Evolutionary conservation across 2,113 vertebrate species (phyloP), one percentile per base, ranked within the genome.

Genomic region (Amphiprion percula): DNA sequence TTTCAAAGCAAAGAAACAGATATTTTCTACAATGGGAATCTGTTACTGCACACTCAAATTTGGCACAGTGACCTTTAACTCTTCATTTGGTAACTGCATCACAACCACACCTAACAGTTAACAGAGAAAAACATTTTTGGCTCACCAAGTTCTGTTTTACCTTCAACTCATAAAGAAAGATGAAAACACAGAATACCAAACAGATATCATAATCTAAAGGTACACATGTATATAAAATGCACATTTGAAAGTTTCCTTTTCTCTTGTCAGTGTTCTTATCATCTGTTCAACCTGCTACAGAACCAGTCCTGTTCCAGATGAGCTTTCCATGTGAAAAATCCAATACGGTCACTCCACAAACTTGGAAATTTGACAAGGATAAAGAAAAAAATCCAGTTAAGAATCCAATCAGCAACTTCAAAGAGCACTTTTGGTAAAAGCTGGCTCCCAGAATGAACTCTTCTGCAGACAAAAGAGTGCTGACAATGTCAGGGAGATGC

Each of bases 351-450:
- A 23, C 19, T 64, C 60, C 46, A 58, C 14, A 23, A 59, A 55
- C 61, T 74, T 37, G 14, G 24, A 87, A 68, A 74, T 56, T 10
- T 72, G 24, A 59, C 41, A 46, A 39, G 37, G 28, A 5, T 30
- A 3, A 63, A 6, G 64, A 33, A 19, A 67, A 26, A 26, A 77
- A 68, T 80, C 74, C 81, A 75, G 30, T 39, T 7, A 52, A 54
- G 50, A 50, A 53, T 88, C 79, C 69, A 71, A 66, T 58, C n/a
- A 54, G 52, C 44, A 62, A 44, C 62, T 80, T 80, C 19, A 61
- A 62, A 54, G 14, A 53, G 47, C 54, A 71, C 78, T 77, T 80
- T 82, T 41, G 69, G 74, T 61, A 60, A 74, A 10, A 49, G 61
- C 56, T 11, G 47, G 23, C 24, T 74, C 59, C 26, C 60, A 46